Base-by-base conservation (phyloP, 2,113 vertebrate genomes). In the Pholis gunnellus region DNA sequence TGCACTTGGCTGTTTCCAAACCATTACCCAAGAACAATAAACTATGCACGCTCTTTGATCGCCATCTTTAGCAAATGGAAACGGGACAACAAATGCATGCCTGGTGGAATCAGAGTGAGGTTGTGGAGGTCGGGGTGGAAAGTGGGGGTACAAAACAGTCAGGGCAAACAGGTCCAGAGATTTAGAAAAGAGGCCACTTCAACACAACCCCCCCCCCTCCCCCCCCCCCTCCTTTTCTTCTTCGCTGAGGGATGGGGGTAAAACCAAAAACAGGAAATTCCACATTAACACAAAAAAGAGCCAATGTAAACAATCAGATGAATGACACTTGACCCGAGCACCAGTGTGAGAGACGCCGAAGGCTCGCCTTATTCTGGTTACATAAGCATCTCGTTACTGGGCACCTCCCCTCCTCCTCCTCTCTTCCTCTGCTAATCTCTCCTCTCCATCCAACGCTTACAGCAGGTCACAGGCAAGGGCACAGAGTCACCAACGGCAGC, bases 11-110 rank as follows among this genome's bases (percentile, higher is more conserved):
- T 81, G 90, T 93, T 94, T 95, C 90, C 93, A 92, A 93, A 92
- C 93, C 93, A 94, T 94, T 94, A 87, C 92, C 88, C 89, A 90
- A 92, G 89, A 94, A 95, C 93, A 94, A 95, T 93, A 93, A 95
- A 92, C 93, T 82, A 87, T 85, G 75, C 79, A 59, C 77, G 44
- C 85, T 65, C 92, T 94, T 93, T 93, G 93, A 94, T 94, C 84
- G 72, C 87, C 72, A 69, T 81, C 78, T 88, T 89, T 89, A 48
- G 70, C 79, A 75, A 90, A 81, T 83, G 83, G 70, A 88, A 90
- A 82, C 72, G 20, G 79, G 75, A 92, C 90, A 90, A 89, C 87
- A 92, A 92, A 92, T 84, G 92, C 86, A 88, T 81, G 88, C 81
- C 81, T 81, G 79, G 83, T 76, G 70, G 83, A 83, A 90, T 81